A percentile compares a stretch with the other conserved stretches of the same genome.
Evolutionary conservation across 2,797 vertebrate species (phyloP).

Genomic region (Sus cebifrons): DNA sequence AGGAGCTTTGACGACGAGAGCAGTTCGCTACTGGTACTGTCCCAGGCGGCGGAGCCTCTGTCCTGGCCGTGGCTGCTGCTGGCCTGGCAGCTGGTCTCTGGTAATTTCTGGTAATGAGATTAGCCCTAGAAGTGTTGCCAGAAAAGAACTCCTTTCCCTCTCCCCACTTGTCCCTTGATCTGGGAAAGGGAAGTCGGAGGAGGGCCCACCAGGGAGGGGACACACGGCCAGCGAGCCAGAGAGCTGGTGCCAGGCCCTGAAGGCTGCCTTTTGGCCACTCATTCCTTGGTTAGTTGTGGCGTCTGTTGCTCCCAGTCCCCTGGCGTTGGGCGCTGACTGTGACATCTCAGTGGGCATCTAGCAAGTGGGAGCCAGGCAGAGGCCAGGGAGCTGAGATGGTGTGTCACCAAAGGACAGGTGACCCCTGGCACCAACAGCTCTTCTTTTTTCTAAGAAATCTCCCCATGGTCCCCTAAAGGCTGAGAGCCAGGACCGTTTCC

Average conservation of each 20-base stretch:
- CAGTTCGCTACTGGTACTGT: not conserved
- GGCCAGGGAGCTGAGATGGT: not conserved
- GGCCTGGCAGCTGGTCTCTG: not conserved
- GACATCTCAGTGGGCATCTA: not conserved
- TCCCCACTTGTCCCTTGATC: not conserved
- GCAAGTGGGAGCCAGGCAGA: not conserved
- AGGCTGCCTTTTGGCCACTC: not conserved
- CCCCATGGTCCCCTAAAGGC: not conserved
- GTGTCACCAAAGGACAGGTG: not conserved
- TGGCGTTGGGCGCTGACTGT: not conserved
- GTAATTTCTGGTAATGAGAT: constrained; percentile 23
- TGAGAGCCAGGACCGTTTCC: not conserved
- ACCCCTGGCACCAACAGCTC: not conserved
- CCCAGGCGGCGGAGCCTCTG: not conserved
- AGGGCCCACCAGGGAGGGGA: not conserved
- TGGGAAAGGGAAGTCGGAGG: not conserved
- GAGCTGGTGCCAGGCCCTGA: not conserved
- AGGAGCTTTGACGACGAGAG: not conserved
- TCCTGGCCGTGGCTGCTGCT: not conserved
- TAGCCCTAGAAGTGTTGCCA: not conserved
- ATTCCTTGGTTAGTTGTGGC: not conserved
- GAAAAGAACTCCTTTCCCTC: not conserved
- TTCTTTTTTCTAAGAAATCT: not conserved
- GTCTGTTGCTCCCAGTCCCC: not conserved
- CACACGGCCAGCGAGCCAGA: not conserved